Conservation (phyloP, 2,888 invertebrate species). For the Chrysolina americana region DNA sequence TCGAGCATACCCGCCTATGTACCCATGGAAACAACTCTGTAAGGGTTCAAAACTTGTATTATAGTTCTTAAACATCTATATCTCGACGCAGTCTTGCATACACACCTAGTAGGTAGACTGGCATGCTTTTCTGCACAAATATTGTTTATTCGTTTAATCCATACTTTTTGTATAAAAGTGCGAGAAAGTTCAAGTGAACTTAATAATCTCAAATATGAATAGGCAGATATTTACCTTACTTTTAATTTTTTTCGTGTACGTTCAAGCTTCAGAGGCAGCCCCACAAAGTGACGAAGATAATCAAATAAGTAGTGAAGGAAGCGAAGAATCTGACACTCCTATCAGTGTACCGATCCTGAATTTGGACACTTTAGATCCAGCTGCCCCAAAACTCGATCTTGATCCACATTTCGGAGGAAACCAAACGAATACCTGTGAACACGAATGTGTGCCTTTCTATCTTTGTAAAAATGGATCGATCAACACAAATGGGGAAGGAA, state of each 20-base stretch:
- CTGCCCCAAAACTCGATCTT: background rate
- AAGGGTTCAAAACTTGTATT: constrained; percentile 9
- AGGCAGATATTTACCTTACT: background rate
- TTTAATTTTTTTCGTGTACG: background rate
- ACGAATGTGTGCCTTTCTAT: constrained; percentile 81
- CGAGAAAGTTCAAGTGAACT: background rate
- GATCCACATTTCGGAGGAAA: constrained; percentile 18
- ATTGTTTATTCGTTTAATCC: background rate
- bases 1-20: constrained; percentile 13
- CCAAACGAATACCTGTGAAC: constrained; percentile 61
- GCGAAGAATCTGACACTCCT: background rate
- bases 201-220: background rate
- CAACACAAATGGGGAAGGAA: constrained; percentile 78
- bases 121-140: background rate
- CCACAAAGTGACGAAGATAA: background rate
- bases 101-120: background rate
- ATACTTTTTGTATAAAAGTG: background rate
- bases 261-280: background rate
- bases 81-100: background rate
- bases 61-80: background rate
- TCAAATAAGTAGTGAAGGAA: background rate
- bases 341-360: background rate
- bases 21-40: background rate
- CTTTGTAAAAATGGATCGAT: constrained; percentile 78
- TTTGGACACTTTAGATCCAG: background rate